phyloP scores from a whole-genome alignment of 2,797 vertebrate species.

The Bucorvus abyssinicus region DNA sequence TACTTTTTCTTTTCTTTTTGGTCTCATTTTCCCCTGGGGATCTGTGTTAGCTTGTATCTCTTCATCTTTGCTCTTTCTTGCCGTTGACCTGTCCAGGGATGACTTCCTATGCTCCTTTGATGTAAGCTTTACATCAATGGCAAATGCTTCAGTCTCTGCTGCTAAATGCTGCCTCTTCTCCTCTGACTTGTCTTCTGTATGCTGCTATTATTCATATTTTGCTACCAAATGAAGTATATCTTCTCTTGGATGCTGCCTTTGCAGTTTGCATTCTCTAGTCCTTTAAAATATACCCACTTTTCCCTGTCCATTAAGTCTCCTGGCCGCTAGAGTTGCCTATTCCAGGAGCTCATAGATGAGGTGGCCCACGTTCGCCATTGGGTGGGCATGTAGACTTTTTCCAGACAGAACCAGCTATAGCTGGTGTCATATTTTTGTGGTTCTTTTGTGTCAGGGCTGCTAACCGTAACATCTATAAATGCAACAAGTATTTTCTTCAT shows the following conservation, averaged over 20 bases:
- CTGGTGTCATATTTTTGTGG: neutral
- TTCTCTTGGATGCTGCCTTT: neutral
- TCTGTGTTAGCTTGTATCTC: neutral
- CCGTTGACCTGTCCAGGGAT: neutral
- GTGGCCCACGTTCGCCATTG: neutral
- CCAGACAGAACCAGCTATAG: neutral
- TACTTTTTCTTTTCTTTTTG: neutral
- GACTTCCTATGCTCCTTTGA: neutral
- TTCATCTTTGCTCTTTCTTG: neutral
- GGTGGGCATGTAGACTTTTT: neutral
- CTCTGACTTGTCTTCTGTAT: neutral
- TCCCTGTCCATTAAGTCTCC: neutral
- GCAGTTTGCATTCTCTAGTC: neutral
- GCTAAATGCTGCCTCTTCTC: neutral
- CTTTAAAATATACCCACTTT: neutral
- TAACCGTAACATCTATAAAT: neutral
- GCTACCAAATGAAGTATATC: neutral
- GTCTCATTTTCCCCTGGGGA: neutral
- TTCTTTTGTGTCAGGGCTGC: neutral
- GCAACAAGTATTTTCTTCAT: neutral
- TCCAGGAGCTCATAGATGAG: neutral
- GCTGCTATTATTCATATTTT: neutral
- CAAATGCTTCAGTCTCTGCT: neutral
- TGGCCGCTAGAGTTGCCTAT: accelerated
- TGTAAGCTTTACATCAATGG: neutral